Conservation (phyloP, 2,888 invertebrate species). For the Xylophagus ater region DNA sequence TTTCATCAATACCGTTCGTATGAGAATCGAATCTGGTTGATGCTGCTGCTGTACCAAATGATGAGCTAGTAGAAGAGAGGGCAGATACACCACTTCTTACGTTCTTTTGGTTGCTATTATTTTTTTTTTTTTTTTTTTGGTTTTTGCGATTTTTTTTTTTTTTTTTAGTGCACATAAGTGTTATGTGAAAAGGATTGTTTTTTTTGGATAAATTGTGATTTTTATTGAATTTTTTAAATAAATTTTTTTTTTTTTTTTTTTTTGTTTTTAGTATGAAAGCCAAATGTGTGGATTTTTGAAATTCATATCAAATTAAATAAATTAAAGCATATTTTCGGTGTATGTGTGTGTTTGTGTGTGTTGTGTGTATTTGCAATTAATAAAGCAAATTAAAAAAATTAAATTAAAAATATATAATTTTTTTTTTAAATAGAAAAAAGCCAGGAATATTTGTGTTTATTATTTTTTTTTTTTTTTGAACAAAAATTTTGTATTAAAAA, state of each 20-base stretch:
- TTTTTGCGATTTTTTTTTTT: constrained; percentile 10
- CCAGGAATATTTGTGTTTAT: no score
- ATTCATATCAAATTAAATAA: constrained; percentile 12
- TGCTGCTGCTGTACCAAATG: constrained; percentile 74
- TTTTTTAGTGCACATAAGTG: constrained; percentile 13
- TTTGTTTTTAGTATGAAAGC: constrained; percentile 1
- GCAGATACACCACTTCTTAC: constrained; percentile 82
- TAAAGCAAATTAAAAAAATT: no score
- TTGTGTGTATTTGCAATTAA: constrained; percentile 2
- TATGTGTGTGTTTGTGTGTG: not conserved
- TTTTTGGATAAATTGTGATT: constrained; percentile 15
- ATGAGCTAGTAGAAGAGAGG: constrained; percentile 75
- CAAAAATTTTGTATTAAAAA: constrained; percentile 5
- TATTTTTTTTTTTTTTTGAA: no score
- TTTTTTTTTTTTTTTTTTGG: constrained; percentile 19
- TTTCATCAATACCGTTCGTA: constrained; percentile 74
- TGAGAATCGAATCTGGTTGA: constrained; percentile 57
- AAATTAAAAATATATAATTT: no score
- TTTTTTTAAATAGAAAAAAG: no score
- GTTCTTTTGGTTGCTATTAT: constrained; percentile 71
- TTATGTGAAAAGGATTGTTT: constrained; percentile 19
- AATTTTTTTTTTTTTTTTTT: constrained; percentile 16
- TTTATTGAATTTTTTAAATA: not conserved
- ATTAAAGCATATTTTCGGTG: constrained; percentile 16
- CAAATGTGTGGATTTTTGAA: constrained; percentile 11